Evolutionary conservation across 2,888 invertebrate species (phyloP), one percentile per base, ranked within the genome.

Genomic region (Stratiomys singularior): DNA sequence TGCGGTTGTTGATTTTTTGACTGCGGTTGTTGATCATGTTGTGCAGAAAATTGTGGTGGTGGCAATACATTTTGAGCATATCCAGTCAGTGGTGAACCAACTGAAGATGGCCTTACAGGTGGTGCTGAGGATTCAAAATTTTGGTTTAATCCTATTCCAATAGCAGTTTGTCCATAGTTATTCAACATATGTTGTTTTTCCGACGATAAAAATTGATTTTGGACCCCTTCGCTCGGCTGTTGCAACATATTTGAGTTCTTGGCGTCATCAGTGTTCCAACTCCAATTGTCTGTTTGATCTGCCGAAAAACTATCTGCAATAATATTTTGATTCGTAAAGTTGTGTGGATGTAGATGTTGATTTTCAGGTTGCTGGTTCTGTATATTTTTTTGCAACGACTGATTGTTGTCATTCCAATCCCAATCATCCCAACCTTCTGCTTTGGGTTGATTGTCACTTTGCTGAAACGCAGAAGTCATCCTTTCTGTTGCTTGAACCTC

Each of bases 271-370:
- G 88, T 86, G 4, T 89, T 85, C 92, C 91, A 92, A 83, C 90
- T 90, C 92, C 92, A 92, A 58, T 88, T 88, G 80, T 91, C 89
- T 67, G 88, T 88, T 25, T 74, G 71, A 63, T 86, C 87, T 9
- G 88, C 85, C 18, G 86, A 88, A 85, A 92, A 91, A 83, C 91
- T 91, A 81, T 92, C 91, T 78, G 89, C 89, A 81, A 90, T 88
- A 21, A 88, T 84, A 85, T 89, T 89, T 21, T 77, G 67, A 64
- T 78, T 11, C 9, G 46, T 5, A 0, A 28, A 4, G 25, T 76
- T 64, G n/a, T 63, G 81, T 25, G 74, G 66, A 46, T 77, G 77
- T 28, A 30, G 72, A 60, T 78, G 67, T 63, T 69, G 76, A 72
- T 74, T 76, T 77, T 76, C 74, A 13, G 77, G 56, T 23, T 69